Base-by-base conservation (phyloP, 2,113 vertebrate species). In the Indicator maculatus region DNA sequence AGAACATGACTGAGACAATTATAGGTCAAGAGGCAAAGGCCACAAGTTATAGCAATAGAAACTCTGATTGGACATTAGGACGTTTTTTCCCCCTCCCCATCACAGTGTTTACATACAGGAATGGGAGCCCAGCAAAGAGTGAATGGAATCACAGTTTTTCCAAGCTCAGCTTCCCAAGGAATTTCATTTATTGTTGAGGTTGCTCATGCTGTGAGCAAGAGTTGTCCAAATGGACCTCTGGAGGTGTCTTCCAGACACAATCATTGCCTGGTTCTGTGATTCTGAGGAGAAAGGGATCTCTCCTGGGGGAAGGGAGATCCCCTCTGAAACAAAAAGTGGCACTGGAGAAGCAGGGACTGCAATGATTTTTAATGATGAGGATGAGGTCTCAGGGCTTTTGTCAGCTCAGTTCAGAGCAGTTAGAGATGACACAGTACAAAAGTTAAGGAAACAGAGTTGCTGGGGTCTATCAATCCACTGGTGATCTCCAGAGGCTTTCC, bases 371-470 rank as follows among this genome's bases (percentile, higher is more conserved):
- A 96, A 78, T 82, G 45, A 90, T 31, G 18, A 78, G 45, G 16
- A 52, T 77, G 53, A 90, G 67, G 47, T 92, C 69, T 88, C 71
- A 86, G 41, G 69, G n/a, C 69, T 63, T 83, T 67, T 38, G 1
- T 64, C 80, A 93, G 24, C 77, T 86, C 36, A 11, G 27, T 60
- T 86, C 63, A 77, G 50, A 69, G 39, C 4, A 55, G 47, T 65
- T 94, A 36, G 24, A 56, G 61, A 44, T 1, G 13, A 27, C 38
- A 63, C 8, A 83, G 79, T 64, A 64, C 36, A 74, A 50, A 89
- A 65, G 64, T 53, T 77, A 89, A 64, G 87, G 66, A 86, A 84
- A 90, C 39, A 65, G 47, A 83, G 33, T 75, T 80, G 7, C 19
- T 53, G 33, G 20, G 19, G 52, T 67, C 77, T 88, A 59, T 80